Conservation (phyloP, 1,140 invertebrate genomes). For the Archegozetes longisetosus region DNA sequence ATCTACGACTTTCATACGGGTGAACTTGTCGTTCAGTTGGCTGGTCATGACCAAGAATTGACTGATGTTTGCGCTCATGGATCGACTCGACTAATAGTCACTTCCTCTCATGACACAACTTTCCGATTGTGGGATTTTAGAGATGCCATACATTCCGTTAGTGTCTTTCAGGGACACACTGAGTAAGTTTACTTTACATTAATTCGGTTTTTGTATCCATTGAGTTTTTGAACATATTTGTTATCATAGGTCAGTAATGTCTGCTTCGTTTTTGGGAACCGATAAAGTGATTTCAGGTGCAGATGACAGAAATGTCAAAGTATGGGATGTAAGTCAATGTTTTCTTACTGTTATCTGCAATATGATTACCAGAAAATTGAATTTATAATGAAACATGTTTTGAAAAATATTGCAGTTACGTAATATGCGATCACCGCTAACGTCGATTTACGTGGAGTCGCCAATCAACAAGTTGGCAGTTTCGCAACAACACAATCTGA, state of each 20-base stretch:
- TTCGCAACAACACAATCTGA: slow-evolving; percentile 53
- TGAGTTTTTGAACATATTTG: slow-evolving; percentile 4
- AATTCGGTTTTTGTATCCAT: not conserved
- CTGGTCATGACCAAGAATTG: slow-evolving; percentile 86
- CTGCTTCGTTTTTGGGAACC: slow-evolving; percentile 80
- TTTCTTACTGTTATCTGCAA: too few relatives aligned
- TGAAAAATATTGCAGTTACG: slow-evolving; percentile 35
- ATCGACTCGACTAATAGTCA: slow-evolving; percentile 76
- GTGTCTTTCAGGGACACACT: slow-evolving; percentile 95
- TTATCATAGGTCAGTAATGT: slow-evolving; percentile 77
- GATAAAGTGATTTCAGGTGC: slow-evolving; percentile 95
- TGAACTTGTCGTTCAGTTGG: slow-evolving; percentile 70
- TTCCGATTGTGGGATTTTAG: slow-evolving; percentile 96
- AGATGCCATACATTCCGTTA: slow-evolving; percentile 83
- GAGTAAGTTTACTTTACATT: slow-evolving; percentile 56
- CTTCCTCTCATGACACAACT: slow-evolving; percentile 87
- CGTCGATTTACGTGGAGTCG: slow-evolving; percentile 82
- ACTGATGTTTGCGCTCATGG: slow-evolving; percentile 81
- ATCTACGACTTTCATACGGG: slow-evolving; percentile 91
- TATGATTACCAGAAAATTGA: too few relatives aligned
- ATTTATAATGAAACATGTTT: too few relatives aligned
- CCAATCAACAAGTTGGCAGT: slow-evolving; percentile 77
- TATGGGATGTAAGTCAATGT: slow-evolving; percentile 54
- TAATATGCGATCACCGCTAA: slow-evolving; percentile 88
- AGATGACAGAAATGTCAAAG: slow-evolving; percentile 87